Base-by-base conservation (phyloP, 2,888 invertebrate genomes). In the Melolontha melolontha region DNA sequence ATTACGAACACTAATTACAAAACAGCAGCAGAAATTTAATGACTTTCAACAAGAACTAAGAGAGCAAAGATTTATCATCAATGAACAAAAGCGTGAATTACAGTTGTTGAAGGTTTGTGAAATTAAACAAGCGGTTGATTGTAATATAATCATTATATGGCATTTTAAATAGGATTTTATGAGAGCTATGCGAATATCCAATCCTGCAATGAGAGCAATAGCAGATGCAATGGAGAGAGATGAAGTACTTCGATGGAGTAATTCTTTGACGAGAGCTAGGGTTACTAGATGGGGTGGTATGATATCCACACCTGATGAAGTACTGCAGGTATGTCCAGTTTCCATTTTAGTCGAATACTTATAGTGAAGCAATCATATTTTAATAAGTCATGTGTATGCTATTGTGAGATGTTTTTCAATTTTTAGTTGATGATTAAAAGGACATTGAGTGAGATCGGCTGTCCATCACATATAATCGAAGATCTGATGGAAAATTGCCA, bases 231-330 rank as follows among this genome's bases (percentile, higher is more conserved):
- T 97, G 92, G 97, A 97, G 82, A 89, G 95, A 64, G 96, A 96
- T 79, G 97, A 97, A 83, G 94, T 97, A 67, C 88, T 93, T 42
- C 88, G 94, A 77, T 96, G 96, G 96, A 93, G 95, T 51, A 90
- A 89, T 75, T 91, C 94, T 0, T 84, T 96, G 52, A 87, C 94
- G 0, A 85, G 94, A 51, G 96, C 96, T 14, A 86, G 96, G 69
- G 97, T 98, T 50, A 96, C 96, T 0, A 88, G 97, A 67, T 98
- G 97, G 98, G 98, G 97, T 64, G 97, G 97, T 66, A 97, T 98
- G 96, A 98, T 98, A 79, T 97, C 97, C 29, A 98, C 98, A 10
- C 98, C 98, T 0, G 97, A 98, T 81, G 95, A 95, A 83, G 92
- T 95, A 63, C 85, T 97, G 75, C 95, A 95, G 90, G 94, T 94